Base-by-base conservation (phyloP, 2,113 vertebrate species). In the Oreotrochilus melanogaster region DNA sequence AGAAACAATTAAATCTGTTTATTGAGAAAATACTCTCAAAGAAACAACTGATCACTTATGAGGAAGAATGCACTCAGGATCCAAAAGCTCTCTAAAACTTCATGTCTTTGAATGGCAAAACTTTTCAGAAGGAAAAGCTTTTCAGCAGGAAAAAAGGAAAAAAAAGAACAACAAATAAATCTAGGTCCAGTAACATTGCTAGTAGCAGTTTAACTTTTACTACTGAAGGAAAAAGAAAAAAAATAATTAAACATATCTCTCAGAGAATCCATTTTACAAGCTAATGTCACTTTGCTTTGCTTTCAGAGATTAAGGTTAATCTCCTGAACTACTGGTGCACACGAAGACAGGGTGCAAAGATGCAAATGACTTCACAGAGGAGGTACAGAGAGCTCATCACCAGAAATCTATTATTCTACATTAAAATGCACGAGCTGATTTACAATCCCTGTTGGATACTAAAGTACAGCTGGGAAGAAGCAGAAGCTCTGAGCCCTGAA, bases 271-370 rank as follows among this genome's bases (percentile, higher is more conserved):
- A 72, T 93, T 95, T 93, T 88, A 96, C 67, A 93, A 92, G 56
- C 53, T 88, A 78, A 86, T 45, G 47, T 92, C 85, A 75, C 78
- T 95, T 89, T 84, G 65, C 91, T 93, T 91, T 89, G 58, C 91
- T 81, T 86, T 88, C 89, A 86, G 81, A 95, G 75, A 91, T 88
- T 94, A 94, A 69, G 69, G 42, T 81, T 95, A 95, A 94, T 93
- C 89, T 95, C 88, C 82, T 80, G 57, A 90, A 88, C 79, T 78
- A 84, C 85, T 31, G 31, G 79, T 0, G 0, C 54, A 86, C 57
- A 39, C 13, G 51, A 79, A 89, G 94, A 79, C 82, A 71, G 1
- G 0, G 43, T 43, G 48, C 71, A 88, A 78, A 95, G 78, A 95
- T 80, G 82, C 67, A 95, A 96, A 86, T 93, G 94, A 88, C 57